Evolutionary conservation across 2,888 invertebrate species (phyloP), one percentile per base, ranked within the genome.

Genomic region (Andrena minutula): DNA sequence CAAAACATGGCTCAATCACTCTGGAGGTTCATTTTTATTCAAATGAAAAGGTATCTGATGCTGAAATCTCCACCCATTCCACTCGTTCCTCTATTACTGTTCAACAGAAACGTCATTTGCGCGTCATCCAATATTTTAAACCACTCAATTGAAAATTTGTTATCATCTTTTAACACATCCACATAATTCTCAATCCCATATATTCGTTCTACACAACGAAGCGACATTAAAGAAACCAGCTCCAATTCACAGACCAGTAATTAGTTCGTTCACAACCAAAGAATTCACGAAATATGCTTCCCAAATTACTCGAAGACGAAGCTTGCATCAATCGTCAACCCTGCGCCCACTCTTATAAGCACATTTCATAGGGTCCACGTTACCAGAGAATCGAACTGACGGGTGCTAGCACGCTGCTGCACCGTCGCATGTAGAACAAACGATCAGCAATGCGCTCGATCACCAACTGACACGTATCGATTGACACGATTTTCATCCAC

Each of bases 401-500:
- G 28, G 6, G 5, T 41, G 41, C 20, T 16, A 10, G 64, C 10
- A 26, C 26, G 32, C 23, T n/a, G 12, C 10, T 32, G 66, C 28
- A n/a, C 12, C n/a, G 30, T 16, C 12, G 16, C 53, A 26, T 61
- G 76, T 26, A 12, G 61, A 65, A 49, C 53, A 16, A 60, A 41
- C n/a, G 26, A 64, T 60, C 26, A 20, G 10, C 10, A 20, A 58
- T 26, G 7, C 12, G 12, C n/a, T 58, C 16, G 32, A 61, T 76
- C 53, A 51, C 23, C 10, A 10, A 32, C 70, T 41, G 64, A 16
- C 64, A 6, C 20, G 61, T 75, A 81, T 84, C 49, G 81, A 78
- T 81, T 32, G 64, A 23, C 23, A 47, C 51, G 60, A 81, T 66
- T 84, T 58, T 56, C 47, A 64, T 74, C 5, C 5, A 10, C 8